These are phyloP conservation scores for Cydia amplana DNA, from an alignment of 1,140 invertebrate species.

Conservation along the genomic window DNA sequence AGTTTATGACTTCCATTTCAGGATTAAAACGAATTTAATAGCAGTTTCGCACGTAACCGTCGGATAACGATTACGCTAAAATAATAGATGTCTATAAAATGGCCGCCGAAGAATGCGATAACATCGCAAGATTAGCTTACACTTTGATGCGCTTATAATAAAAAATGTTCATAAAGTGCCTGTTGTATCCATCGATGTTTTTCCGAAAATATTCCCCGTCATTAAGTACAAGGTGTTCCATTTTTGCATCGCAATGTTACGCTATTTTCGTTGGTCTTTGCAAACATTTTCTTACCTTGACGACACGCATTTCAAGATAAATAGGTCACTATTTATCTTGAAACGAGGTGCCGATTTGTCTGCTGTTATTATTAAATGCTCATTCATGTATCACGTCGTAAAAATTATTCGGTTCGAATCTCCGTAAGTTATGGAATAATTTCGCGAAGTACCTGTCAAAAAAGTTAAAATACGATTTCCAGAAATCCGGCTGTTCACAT, in stretches of 20 bases:
- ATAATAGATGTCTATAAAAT: constrained; percentile 49
- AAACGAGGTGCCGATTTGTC: neutral
- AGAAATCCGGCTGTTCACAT: no score
- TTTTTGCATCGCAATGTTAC: constrained; percentile 42
- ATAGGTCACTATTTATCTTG: constrained; percentile 40
- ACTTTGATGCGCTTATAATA: constrained; percentile 46
- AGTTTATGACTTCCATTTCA: constrained; percentile 23
- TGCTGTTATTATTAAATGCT: constrained; percentile 2
- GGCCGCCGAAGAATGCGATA: constrained; percentile 45
- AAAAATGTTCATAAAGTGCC: constrained; percentile 48
- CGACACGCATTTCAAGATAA: constrained; percentile 45
- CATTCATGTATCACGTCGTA: neutral
- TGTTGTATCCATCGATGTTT: constrained; percentile 43
- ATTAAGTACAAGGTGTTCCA: constrained; percentile 54
- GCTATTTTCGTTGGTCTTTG: constrained; percentile 47
- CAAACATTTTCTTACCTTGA: constrained; percentile 50
- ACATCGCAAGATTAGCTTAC: constrained; percentile 39
- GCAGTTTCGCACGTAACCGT: constrained; percentile 43
- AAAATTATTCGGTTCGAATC: no score
- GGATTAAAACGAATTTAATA: constrained; percentile 37
- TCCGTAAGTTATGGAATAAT: no score
- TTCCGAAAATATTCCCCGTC: constrained; percentile 43
- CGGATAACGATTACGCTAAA: constrained; percentile 46
- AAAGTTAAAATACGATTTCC: no score
- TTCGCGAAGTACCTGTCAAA: no score